Evolutionary conservation across 1,140 invertebrate genomes (phyloP).

Genomic region (Heliothis virescens): DNA sequence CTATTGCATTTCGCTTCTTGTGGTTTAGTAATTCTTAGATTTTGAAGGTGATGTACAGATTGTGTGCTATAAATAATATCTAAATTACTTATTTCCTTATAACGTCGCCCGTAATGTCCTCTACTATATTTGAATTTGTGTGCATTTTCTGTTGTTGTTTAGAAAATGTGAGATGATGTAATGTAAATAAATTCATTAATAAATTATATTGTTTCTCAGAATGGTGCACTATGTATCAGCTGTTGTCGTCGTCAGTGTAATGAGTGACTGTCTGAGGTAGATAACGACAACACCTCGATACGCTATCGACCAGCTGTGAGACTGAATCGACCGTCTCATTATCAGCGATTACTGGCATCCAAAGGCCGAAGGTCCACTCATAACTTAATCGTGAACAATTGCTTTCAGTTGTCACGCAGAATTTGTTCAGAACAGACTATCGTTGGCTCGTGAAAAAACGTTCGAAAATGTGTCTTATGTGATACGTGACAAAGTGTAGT

Average conservation of each 20-base stretch:
- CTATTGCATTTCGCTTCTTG: too few species aligned
- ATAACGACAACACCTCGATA: constrained; percentile 10
- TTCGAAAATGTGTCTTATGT: not conserved
- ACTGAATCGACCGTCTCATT: not conserved
- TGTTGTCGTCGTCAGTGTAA: not conserved
- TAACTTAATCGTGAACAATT: not conserved
- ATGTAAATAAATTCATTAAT: too few species aligned
- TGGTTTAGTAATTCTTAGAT: too few species aligned
- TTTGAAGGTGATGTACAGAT: too few species aligned
- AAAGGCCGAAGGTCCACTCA: not conserved
- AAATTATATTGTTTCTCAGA: too few species aligned
- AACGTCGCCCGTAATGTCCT: too few species aligned
- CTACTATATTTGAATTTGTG: too few species aligned
- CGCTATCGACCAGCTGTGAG: not conserved
- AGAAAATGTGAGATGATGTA: too few species aligned
- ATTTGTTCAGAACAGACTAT: not conserved
- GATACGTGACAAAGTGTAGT: not conserved
- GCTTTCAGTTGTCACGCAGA: not conserved
- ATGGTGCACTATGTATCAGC: too few species aligned
- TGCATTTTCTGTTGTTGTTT: too few species aligned
- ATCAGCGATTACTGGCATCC: not conserved
- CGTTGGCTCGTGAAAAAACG: not conserved
- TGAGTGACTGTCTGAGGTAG: not conserved
- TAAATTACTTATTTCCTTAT: too few species aligned
- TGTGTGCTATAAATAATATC: too few species aligned